phyloP scores from a whole-genome alignment of 2,113 vertebrate genomes.

The Leucosticte australis region DNA sequence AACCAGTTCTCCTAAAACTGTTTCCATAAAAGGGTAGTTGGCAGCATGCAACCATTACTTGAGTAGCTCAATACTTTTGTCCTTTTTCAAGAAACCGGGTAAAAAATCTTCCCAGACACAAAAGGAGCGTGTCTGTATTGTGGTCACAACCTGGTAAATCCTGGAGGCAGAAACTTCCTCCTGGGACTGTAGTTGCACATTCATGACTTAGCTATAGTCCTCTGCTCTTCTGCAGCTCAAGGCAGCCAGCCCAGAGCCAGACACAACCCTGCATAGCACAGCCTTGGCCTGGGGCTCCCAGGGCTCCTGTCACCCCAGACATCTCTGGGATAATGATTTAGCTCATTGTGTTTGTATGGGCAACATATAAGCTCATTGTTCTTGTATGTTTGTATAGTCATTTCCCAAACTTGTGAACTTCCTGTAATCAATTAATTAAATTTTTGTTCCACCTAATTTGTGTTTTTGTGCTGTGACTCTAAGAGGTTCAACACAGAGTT shows the following conservation, averaged over 20 bases:
- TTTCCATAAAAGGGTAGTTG: background rate
- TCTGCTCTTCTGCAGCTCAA: background rate
- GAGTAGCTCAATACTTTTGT: background rate
- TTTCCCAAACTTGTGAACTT: constrained; percentile 30
- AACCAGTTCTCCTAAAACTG: background rate
- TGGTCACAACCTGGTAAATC: background rate
- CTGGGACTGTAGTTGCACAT: accelerated
- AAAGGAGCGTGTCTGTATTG: background rate
- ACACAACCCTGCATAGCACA: background rate
- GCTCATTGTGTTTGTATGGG: constrained; percentile 23
- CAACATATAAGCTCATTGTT: constrained; percentile 40
- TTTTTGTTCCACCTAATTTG: constrained; percentile 20
- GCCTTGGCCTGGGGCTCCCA: background rate
- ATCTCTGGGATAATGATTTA: background rate
- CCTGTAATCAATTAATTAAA: constrained; percentile 46
- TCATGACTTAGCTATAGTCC: background rate
- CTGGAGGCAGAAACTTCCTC: background rate
- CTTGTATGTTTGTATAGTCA: constrained; percentile 18
- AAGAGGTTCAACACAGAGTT: background rate
- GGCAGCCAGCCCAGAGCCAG: background rate
- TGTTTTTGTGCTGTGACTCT: background rate
- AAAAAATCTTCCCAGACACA: background rate
- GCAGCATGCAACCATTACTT: background rate
- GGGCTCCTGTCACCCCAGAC: background rate
- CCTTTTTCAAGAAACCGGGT: background rate